Percentiles rank a stretch among this genome's conserved stretches.
These are phyloP conservation scores for Caloenas nicobarica DNA, from an alignment of 2,113 vertebrate species.

Conservation along the genomic window DNA sequence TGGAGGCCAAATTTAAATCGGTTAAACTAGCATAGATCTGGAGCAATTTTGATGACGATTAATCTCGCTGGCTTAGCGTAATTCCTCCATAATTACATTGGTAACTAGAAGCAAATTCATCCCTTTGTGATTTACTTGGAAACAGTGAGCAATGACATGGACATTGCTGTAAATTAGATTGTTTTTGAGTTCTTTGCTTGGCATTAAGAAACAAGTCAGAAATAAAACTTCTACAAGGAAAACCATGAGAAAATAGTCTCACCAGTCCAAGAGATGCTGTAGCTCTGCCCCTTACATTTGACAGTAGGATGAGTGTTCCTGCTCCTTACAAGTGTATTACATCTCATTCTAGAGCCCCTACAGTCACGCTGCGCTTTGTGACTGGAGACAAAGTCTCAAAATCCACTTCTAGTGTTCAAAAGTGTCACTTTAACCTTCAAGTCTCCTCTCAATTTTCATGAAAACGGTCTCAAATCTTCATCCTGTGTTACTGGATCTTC, in stretches of 20 bases:
- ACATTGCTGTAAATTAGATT: conserved; percentile 24
- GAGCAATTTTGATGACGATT: background rate
- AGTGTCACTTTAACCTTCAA: conserved; percentile 54
- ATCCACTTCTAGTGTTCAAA: conserved; percentile 56
- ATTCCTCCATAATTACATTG: conserved; percentile 3
- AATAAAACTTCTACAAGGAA: conserved; percentile 56
- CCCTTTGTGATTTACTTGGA: conserved; percentile 1
- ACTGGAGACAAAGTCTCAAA: conserved; percentile 57
- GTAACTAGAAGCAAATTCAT: conserved; percentile 26
- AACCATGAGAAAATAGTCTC: conserved; percentile 48
- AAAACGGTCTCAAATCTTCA: conserved; percentile 62
- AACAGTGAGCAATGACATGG: conserved; percentile 18
- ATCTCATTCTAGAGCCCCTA: conserved; percentile 44
- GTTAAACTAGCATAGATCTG: conserved; percentile 1
- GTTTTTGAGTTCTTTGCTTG: conserved; percentile 9
- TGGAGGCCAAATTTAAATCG: conserved; percentile 33
- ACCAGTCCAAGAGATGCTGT: conserved; percentile 48
- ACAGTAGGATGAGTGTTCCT: conserved; percentile 43
- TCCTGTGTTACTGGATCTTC: conserved; percentile 62
- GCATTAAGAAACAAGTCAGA: conserved; percentile 45
- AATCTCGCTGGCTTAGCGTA: background rate
- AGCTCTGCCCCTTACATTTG: conserved; percentile 39
- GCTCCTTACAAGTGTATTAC: conserved; percentile 19
- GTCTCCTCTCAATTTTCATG: conserved; percentile 56
- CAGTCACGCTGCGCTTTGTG: conserved; percentile 33